Percentiles rank a stretch among this genome's conserved stretches.
phyloP scores from a whole-genome alignment of 1,140 invertebrate species.

The Achatina immaculata region DNA sequence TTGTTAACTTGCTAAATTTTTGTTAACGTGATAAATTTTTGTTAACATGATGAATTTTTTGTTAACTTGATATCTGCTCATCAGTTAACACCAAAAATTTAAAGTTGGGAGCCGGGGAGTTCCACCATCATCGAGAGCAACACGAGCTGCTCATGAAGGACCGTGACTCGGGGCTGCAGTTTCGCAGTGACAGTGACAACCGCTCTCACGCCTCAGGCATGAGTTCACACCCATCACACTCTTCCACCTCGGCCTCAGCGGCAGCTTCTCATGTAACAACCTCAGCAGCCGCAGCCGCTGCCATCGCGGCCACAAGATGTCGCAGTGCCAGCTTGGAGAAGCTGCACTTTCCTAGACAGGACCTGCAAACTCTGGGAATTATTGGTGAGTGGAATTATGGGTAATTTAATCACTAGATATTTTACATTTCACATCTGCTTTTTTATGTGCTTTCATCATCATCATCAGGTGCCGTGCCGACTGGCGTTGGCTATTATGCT shows the following conservation, averaged over 20 bases:
- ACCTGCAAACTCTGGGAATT: conserved; percentile 85
- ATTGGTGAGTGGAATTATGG: conserved; percentile 73
- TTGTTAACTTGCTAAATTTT: too few relatives aligned
- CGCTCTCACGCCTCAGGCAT: conserved; percentile 79
- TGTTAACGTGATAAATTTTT: too few relatives aligned
- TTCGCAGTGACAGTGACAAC: conserved; percentile 79
- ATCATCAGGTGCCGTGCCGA: too few relatives aligned
- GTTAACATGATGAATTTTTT: too few relatives aligned
- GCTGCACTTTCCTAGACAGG: conserved; percentile 79
- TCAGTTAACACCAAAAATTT: conserved; percentile 37
- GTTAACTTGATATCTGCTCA: too few relatives aligned
- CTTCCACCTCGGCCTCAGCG: conserved; percentile 57
- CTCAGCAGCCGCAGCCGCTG: neutral
- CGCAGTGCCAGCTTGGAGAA: conserved; percentile 82
- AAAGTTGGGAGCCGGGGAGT: conserved; percentile 72
- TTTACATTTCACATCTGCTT: too few relatives aligned
- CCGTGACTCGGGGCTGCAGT: conserved; percentile 55
- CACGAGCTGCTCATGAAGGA: conserved; percentile 67
- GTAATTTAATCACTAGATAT: neutral
- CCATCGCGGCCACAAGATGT: conserved; percentile 46
- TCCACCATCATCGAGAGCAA: conserved; percentile 73
- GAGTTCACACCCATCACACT: conserved; percentile 67
- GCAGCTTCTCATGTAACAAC: conserved; percentile 70
- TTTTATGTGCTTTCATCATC: too few relatives aligned
- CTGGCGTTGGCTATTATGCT: too few relatives aligned